phyloP scores from a whole-genome alignment of 2,797 vertebrate species.

The Pantherophis alleghaniensis region DNA sequence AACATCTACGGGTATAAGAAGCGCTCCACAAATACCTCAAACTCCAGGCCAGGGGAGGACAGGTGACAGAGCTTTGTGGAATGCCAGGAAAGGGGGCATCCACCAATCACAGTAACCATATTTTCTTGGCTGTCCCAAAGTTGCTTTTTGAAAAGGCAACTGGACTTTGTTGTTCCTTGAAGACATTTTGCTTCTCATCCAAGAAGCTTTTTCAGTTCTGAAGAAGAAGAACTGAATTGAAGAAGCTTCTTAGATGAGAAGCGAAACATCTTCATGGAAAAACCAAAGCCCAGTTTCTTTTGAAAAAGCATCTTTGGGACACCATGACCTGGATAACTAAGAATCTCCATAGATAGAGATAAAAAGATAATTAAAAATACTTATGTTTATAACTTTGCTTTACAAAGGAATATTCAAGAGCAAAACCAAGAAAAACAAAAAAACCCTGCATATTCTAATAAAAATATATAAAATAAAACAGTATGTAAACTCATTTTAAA shows the following conservation, averaged over 20 bases:
- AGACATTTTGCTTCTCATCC: not conserved
- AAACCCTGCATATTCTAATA: not conserved
- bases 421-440: not conserved
- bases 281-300: too few relatives aligned
- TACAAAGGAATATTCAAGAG: not conserved
- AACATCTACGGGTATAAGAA: not conserved
- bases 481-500: not conserved
- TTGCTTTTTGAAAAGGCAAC: not conserved
- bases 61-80: not conserved
- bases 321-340: not conserved
- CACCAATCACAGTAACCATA: not conserved
- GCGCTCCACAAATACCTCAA: not conserved
- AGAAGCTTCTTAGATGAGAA: not conserved
- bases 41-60: not conserved
- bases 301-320: too few relatives aligned
- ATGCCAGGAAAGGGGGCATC: not conserved
- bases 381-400: not conserved
- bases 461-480: not conserved
- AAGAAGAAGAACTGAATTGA: not conserved
- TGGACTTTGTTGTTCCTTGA: not conserved
- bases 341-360: not conserved
- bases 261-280: too few relatives aligned
- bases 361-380: not conserved
- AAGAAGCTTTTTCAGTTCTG: not conserved
- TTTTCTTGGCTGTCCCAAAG: not conserved